Evolutionary conservation across 2,797 vertebrate species (phyloP), one percentile per base, ranked within the genome.

Genomic region (Telmatherina bonti): DNA sequence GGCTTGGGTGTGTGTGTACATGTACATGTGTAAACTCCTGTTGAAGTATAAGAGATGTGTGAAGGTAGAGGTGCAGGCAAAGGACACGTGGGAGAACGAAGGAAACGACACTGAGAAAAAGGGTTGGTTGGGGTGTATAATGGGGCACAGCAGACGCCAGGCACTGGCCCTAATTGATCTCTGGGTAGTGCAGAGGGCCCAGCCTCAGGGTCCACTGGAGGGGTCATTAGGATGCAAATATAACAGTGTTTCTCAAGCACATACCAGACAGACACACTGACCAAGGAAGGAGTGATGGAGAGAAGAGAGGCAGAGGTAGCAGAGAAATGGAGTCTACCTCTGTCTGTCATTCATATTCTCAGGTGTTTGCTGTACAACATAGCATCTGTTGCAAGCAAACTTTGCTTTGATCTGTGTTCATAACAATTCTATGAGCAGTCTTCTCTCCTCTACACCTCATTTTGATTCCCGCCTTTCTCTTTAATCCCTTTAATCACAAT

Each of bases 191-290:
- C 88, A 87, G 81, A 91, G 90, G 91, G 90, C 89, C 87, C 85
- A 72, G 89, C 90, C 93, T 92, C 84, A 51, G 92, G 93, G 91
- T 91, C 90, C 92, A 88, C 82, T 88, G 87, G 88, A 90, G 88
- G 89, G 90, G 90, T 93, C 91, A 93, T 94, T 94, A 94, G 92
- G 88, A 94, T 94, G 93, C 94, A 94, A 94, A 94, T 94, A 91
- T 89, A 90, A 76, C 84, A 77, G 80, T 65, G 88, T 82, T 92
- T 74, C 86, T 92, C 72, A 64, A 83, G 86, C 83, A 80, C 74
- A 83, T 51, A 36, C 74, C 49, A 78, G 83, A 85, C 79, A 78
- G 81, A 83, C 57, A 60, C 74, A 66, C 67, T 70, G 79, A 68
- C 61, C 69, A 67, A 68, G 35, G 65, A 74, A 73, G 72, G 67